Evolutionary conservation across 2,797 vertebrate genomes (phyloP), one percentile per base, ranked within the genome.

Genomic region (Aselliscus stoliczkanus): DNA sequence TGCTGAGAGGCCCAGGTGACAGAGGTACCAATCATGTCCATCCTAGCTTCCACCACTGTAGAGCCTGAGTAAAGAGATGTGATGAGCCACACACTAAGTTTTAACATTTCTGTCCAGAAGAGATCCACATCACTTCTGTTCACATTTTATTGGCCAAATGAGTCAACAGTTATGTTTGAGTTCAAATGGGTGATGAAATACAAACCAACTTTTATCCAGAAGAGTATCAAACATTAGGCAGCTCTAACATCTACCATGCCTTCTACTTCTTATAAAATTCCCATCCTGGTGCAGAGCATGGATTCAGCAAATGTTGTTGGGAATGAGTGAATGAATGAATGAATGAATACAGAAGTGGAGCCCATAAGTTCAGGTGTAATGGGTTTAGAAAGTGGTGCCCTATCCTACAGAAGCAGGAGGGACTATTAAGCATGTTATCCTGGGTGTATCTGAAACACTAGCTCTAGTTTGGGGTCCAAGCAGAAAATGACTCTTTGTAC

Each of bases 11-110:
- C 4, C 18, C 6, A 47, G 27, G 7, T 25, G n/a, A 34, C 10
- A 3, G 5, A 4, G 12, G 18, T 6, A 1, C 2, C 37, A 2
- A 0, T 2, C 31, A 5, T 52, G 44, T 76, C 29, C 2, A 25
- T 29, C 54, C 42, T 8, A 47, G 67, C 14, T 56, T 42, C 80
- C n/a, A 14, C 10, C 18, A 8, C 44, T 8, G 3, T 18, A 17
- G 37, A 77, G 15, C 17, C 31, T 42, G 37, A 39, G n/a, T 77
- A 20, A 56, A 52, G 77, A 69, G 31, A 31, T 2, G 34, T 5
- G 10, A 11, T 10, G 17, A 47, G 18, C 39, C 56, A n/a, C n/a
- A n/a, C n/a, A n/a, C n/a, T n/a, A n/a, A n/a, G n/a, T n/a, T n/a
- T 65, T 44, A 44, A 47, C 4, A 1, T 50, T 72, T 67, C 60